Percentiles rank a stretch among this genome's conserved stretches.
Evolutionary conservation across 2,888 invertebrate species (phyloP).

Genomic region (Anarsia innoxiella): DNA sequence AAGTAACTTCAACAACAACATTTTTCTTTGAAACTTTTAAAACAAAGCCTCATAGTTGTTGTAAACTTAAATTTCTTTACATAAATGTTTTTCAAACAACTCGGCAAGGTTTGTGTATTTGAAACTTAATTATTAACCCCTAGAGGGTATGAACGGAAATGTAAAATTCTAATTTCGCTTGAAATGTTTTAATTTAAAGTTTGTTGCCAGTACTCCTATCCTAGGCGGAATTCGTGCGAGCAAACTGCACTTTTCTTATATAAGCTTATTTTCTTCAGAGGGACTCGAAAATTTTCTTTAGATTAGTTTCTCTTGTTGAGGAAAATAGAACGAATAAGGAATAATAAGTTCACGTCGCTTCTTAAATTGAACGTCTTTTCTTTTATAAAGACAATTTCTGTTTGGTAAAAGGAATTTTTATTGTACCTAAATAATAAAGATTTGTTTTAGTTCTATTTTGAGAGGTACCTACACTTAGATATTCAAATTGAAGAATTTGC

Average conservation of each 20-base stretch:
- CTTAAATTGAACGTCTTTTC: conserved; percentile 63
- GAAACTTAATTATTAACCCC: conserved; percentile 39
- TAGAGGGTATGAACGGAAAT: conserved; percentile 30
- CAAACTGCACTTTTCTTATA: conserved; percentile 69
- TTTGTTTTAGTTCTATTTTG: no score
- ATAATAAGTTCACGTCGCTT: conserved; percentile 64
- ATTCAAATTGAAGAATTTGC: no score
- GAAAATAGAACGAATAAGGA: conserved; percentile 63
- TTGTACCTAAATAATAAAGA: no score
- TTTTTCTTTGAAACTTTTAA: not conserved
- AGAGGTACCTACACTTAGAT: no score
- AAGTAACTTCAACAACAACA: no score
- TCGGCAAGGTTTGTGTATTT: conserved; percentile 27
- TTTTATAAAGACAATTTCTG: no score
- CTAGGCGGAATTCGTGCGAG: conserved; percentile 60
- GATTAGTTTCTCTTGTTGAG: conserved; percentile 74
- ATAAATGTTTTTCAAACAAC: conserved; percentile 12
- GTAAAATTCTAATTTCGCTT: conserved; percentile 51
- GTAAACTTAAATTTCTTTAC: no score
- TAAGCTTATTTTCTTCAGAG: conserved; percentile 70
- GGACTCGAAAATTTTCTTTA: conserved; percentile 73
- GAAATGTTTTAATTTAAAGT: conserved; percentile 69
- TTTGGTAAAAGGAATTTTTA: no score
- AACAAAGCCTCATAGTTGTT: no score
- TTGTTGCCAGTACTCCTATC: conserved; percentile 55